Evolutionary conservation across 2,113 vertebrate genomes (phyloP).

Genomic region (Carettochelys insculpta): DNA sequence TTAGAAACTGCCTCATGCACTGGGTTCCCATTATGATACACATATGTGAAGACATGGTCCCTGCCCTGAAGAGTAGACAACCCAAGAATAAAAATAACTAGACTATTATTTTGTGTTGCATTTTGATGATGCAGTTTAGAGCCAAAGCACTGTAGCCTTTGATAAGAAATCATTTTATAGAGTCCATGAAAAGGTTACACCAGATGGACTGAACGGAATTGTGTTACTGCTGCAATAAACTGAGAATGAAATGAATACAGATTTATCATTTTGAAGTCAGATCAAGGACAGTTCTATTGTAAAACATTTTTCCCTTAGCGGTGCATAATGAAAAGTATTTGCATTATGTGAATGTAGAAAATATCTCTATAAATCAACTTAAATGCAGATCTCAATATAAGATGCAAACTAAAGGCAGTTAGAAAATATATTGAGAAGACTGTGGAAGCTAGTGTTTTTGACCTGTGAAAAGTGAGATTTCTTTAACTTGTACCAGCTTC

Average conservation of each 20-base stretch:
- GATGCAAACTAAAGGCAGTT: conserved; percentile 33
- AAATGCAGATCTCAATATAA: conserved; percentile 9
- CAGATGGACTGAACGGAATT: conserved; percentile 43
- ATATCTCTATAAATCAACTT: conserved; percentile 40
- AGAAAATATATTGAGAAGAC: conserved; percentile 3
- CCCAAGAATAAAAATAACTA: neutral
- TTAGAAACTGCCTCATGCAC: neutral
- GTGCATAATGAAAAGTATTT: conserved; percentile 59
- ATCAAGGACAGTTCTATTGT: conserved; percentile 1
- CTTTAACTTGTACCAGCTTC: conserved; percentile 16
- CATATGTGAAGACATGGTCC: neutral
- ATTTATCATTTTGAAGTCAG: conserved; percentile 65
- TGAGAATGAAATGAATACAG: conserved; percentile 52
- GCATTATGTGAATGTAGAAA: conserved; percentile 52
- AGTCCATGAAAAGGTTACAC: conserved; percentile 41
- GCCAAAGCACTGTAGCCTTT: neutral
- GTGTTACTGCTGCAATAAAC: conserved; percentile 45
- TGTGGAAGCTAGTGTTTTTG: neutral
- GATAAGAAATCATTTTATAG: conserved; percentile 34
- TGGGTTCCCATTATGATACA: neutral
- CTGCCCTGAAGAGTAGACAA: neutral
- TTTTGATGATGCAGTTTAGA: neutral
- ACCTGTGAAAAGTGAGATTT: neutral
- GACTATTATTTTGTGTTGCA: neutral
- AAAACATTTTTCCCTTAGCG: conserved; percentile 1